phyloP scores from a whole-genome alignment of 2,888 invertebrate genomes.

The Coelinius sp. region DNA sequence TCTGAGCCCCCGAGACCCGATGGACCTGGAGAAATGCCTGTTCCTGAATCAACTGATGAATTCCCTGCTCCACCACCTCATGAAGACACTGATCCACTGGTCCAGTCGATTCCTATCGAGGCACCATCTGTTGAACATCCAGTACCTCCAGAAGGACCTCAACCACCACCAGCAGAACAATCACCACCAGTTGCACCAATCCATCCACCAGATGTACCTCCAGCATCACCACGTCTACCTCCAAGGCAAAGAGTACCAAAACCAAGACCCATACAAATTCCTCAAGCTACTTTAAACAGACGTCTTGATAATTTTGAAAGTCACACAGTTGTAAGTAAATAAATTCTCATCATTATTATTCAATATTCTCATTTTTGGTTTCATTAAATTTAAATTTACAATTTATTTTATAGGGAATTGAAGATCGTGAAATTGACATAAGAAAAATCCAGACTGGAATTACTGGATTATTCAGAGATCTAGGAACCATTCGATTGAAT shows the following conservation, averaged over 20 bases:
- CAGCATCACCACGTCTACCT: neutral
- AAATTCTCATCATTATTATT: too few species aligned
- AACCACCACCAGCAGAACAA: neutral
- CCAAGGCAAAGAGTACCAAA: neutral
- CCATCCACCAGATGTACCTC: too few species aligned
- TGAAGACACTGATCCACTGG: neutral
- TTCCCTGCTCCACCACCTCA: neutral
- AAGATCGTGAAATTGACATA: neutral
- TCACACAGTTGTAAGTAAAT: neutral
- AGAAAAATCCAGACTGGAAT: neutral
- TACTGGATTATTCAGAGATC: neutral
- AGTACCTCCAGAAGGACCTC: neutral
- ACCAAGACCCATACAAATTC: neutral
- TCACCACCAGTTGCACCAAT: neutral
- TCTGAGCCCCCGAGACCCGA: neutral
- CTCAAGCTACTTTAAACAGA: neutral
- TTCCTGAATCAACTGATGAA: neutral
- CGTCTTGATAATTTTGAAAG: neutral
- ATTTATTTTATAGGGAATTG: neutral
- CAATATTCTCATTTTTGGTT: too few species aligned
- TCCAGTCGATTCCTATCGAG: neutral
- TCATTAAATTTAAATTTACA: neutral
- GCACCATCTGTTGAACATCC: neutral
- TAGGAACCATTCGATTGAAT: neutral
- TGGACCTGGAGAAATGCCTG: neutral